Base-by-base conservation (phyloP, 2,888 invertebrate genomes). In the Augiades crinisus region DNA sequence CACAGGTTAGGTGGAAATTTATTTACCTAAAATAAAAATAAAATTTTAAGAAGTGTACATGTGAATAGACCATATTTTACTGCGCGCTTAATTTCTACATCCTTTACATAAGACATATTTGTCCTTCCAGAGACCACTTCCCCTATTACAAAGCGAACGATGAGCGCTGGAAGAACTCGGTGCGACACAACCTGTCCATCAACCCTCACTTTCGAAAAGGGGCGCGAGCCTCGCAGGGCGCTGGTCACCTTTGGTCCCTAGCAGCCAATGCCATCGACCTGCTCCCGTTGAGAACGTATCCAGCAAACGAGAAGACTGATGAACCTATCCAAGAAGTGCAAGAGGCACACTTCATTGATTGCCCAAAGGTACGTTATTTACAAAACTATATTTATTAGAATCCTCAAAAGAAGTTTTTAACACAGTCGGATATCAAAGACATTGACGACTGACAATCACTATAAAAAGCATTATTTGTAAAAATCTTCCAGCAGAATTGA, bases 131-230 rank as follows among this genome's bases (percentile, higher is more conserved):
- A 2, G 95, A 96, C 70, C 95, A 94, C 55, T 97, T 95, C 80
- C 96, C 96, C 0, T 97, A 93, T 77, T 97, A 96, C 89, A 96
- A 96, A 75, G 95, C 95, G 31, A 95, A 96, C 70, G 97, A 97
- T 65, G 97, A 97, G 73, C 93, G 96, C 66, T 97, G 97, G 97
- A 97, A 97, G 83, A 97, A 97, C 73, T 97, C 96, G 0, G 96
- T 97, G 1, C 91, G 97, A 60, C 97, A 97, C 80, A 97, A 97
- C 78, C 87, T 97, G 10, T 96, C 96, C 24, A 97, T 97, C 71
- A 97, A 97, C 83, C 97, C 97, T 0, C 96, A 97, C 81, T 97
- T 97, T 76, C 92, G 90, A 22, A 97, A 97, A 79, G 96, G 96
- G 0, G 93, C 94, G 8, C 94, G 97, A 64, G 96, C 96, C 0